Percentiles rank a stretch among this genome's conserved stretches.
Evolutionary conservation across 2,888 invertebrate genomes (phyloP).

Genomic region (Dexiosoma caninum): DNA sequence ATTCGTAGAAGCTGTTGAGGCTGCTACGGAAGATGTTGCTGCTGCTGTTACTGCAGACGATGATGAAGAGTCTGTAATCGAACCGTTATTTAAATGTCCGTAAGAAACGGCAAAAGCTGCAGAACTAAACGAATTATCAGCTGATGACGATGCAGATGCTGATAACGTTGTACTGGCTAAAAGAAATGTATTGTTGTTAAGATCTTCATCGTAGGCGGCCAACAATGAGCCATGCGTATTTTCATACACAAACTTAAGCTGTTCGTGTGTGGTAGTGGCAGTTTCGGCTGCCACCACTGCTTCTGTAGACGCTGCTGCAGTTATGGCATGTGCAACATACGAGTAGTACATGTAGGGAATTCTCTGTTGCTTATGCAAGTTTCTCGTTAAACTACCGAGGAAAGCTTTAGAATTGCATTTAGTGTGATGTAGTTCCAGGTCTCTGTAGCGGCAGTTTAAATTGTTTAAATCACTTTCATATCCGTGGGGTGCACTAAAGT

Average conservation of each 20-base stretch:
- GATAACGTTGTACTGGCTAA: slow-evolving; percentile 35
- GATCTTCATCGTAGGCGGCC: slow-evolving; percentile 41
- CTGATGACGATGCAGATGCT: not conserved
- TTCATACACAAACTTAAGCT: slow-evolving; percentile 42
- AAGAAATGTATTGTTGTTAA: slow-evolving; percentile 43
- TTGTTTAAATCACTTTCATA: not conserved
- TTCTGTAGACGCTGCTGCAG: slow-evolving; percentile 45
- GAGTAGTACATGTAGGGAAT: slow-evolving; percentile 50
- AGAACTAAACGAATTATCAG: not conserved
- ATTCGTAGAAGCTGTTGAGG: slow-evolving; percentile 8
- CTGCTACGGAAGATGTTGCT: slow-evolving; percentile 35
- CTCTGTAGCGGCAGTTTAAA: not conserved
- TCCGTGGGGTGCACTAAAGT: not conserved
- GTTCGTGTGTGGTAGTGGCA: slow-evolving; percentile 29
- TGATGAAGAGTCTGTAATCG: not conserved
- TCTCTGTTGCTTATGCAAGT: not conserved
- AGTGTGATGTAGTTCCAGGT: not conserved
- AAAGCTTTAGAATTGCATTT: not conserved
- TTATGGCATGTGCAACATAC: slow-evolving; percentile 52
- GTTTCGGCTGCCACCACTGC: slow-evolving; percentile 38
- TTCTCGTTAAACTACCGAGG: not conserved
- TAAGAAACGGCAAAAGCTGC: slow-evolving; percentile 3
- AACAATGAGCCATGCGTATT: slow-evolving; percentile 11
- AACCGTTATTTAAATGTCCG: slow-evolving; percentile 1
- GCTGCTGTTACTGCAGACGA: not conserved